phyloP scores from a whole-genome alignment of 2,797 vertebrate species.

The Oreochromis grahami region DNA sequence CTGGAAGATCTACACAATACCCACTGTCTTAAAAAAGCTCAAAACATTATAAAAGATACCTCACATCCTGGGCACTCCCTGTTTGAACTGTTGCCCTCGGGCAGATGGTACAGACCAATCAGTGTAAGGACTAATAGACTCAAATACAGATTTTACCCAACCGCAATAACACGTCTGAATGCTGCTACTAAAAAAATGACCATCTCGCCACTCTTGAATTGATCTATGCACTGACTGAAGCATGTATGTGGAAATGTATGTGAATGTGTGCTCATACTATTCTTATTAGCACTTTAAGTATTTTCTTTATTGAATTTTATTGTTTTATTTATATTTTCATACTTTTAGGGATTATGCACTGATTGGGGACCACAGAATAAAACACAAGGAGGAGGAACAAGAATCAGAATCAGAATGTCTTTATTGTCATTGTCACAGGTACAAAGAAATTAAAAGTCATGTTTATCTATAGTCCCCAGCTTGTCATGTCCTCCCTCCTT shows the following conservation, averaged over 20 bases:
- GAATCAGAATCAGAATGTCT: too few relatives aligned
- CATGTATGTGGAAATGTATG: background rate
- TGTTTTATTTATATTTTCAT: background rate
- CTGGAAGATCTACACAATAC: too few relatives aligned
- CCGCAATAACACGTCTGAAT: fast-evolving
- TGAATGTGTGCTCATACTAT: background rate
- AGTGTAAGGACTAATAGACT: background rate
- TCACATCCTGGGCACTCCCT: background rate
- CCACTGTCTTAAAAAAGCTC: too few relatives aligned
- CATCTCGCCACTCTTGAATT: background rate
- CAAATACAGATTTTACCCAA: background rate
- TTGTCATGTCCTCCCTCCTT: too few relatives aligned
- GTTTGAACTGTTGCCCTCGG: background rate
- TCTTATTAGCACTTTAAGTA: background rate
- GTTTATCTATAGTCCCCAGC: too few relatives aligned
- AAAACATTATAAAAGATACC: background rate
- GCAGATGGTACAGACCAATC: background rate
- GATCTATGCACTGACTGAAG: background rate
- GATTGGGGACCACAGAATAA: background rate
- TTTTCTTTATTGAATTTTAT: background rate
- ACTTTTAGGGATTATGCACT: background rate
- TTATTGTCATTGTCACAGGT: too few relatives aligned
- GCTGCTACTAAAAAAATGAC: background rate
- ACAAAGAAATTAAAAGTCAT: too few relatives aligned
- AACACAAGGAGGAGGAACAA: too few relatives aligned